These are phyloP conservation scores for Antennarius maculatus DNA, from an alignment of 2,797 vertebrate species.

Conservation along the genomic window DNA sequence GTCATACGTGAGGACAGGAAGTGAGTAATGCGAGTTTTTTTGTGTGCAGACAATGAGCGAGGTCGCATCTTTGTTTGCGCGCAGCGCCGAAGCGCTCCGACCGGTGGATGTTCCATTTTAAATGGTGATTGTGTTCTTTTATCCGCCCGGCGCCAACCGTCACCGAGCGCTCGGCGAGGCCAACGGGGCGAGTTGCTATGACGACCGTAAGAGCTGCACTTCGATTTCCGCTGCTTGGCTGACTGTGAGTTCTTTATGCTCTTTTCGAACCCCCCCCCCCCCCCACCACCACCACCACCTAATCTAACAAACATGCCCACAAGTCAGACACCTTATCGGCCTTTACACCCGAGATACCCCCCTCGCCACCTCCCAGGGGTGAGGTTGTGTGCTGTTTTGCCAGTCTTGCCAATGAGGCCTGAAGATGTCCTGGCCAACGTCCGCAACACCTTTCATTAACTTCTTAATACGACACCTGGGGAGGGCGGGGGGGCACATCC, in stretches of 20 bases:
- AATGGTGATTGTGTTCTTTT: conserved; percentile 56
- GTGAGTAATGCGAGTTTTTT: conserved; percentile 29
- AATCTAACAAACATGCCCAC: conserved; percentile 42
- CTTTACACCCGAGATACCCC: conserved; percentile 24
- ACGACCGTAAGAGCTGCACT: conserved; percentile 63
- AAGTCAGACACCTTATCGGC: conserved; percentile 28
- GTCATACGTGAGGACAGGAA: conserved; percentile 21
- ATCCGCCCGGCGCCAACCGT: conserved; percentile 37
- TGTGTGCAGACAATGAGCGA: conserved; percentile 22
- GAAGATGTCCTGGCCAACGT: conserved; percentile 35
- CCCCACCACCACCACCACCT: background rate
- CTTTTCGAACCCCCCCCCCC: conserved; percentile 10
- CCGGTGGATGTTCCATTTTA: conserved; percentile 25
- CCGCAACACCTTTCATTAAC: conserved; percentile 66
- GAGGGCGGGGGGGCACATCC: conserved; percentile 45
- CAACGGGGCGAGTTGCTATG: conserved; percentile 68
- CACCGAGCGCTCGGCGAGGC: conserved; percentile 38
- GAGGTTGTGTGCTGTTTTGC: conserved; percentile 48
- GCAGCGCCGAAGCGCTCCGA: conserved; percentile 16
- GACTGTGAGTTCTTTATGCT: conserved; percentile 73
- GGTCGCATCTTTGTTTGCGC: conserved; percentile 22
- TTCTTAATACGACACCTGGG: conserved; percentile 51
- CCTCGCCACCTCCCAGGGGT: background rate
- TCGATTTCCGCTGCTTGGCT: conserved; percentile 68
- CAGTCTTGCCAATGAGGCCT: conserved; percentile 57